Percentiles rank a stretch among this genome's conserved stretches.
Evolutionary conservation across 2,797 vertebrate species (phyloP).

Genomic region (Lophotriccus pileatus): DNA sequence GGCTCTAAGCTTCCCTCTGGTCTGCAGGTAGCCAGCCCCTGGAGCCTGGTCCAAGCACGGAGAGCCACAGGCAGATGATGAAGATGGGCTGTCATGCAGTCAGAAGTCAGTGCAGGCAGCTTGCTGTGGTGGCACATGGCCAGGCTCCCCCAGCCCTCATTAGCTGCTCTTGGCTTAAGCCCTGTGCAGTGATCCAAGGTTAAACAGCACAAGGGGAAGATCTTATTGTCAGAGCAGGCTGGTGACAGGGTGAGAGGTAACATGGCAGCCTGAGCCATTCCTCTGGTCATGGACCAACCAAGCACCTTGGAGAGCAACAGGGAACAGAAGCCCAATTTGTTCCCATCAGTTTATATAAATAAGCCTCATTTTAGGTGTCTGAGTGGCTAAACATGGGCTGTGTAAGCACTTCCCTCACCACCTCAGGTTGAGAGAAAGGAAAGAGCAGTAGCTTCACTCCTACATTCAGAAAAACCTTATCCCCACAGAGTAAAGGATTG

Average conservation of each 20-base stretch:
- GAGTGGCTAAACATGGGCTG: neutral
- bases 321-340: neutral
- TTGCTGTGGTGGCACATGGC: no score
- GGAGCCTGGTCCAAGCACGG: rapidly evolving
- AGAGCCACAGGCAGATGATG: neutral
- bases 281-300: neutral
- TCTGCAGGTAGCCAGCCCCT: neutral
- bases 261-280: neutral
- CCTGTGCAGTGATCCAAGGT: neutral
- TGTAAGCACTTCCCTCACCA: neutral
- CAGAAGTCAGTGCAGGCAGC: neutral
- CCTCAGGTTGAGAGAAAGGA: neutral
- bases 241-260: neutral
- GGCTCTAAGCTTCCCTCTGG: neutral
- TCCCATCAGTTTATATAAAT: neutral
- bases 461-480: neutral
- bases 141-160: neutral
- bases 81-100: rapidly evolving
- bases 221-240: neutral
- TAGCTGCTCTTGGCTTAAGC: neutral
- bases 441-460: neutral
- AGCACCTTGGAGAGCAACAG: neutral
- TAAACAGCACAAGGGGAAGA: neutral
- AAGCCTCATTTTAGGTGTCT: neutral
- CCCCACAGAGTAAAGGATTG: neutral